phyloP scores from a whole-genome alignment of 2,797 vertebrate genomes.

The Gastrophryne carolinensis region DNA sequence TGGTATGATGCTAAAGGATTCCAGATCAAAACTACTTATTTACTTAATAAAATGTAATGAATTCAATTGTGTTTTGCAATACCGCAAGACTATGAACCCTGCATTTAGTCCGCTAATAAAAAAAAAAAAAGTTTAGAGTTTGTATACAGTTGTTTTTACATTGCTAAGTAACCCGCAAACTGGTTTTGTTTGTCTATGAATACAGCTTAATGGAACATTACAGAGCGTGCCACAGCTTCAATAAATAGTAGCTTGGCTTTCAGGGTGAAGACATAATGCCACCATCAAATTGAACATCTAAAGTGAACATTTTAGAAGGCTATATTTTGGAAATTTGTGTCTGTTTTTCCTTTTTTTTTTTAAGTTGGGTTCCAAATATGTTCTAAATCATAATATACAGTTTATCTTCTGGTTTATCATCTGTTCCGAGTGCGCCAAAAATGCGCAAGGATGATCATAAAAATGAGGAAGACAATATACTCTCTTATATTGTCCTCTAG shows the following conservation, averaged over 20 bases:
- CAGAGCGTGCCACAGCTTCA: not conserved
- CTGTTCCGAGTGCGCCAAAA: constrained; percentile 24
- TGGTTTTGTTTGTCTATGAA: constrained; percentile 34
- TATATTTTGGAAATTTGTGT: not conserved
- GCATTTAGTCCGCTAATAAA: constrained; percentile 29
- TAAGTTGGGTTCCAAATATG: not conserved
- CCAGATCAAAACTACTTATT: too few species aligned
- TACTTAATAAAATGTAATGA: too few species aligned
- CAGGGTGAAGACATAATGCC: not conserved
- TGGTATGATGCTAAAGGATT: too few species aligned
- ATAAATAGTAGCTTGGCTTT: constrained; percentile 11
- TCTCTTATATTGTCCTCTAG: constrained; percentile 19
- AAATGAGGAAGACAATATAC: constrained; percentile 29
- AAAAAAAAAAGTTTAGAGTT: constrained; percentile 20
- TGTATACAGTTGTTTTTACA: constrained; percentile 40
- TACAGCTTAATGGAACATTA: constrained; percentile 13
- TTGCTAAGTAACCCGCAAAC: constrained; percentile 45
- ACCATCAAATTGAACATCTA: constrained; percentile 1
- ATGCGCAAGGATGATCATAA: constrained; percentile 15
- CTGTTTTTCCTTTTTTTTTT: not conserved
- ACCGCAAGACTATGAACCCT: not conserved
- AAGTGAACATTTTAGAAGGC: not conserved
- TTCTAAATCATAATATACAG: not conserved
- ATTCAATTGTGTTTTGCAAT: not conserved
- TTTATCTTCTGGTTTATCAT: constrained; percentile 35